Evolutionary conservation across 2,888 invertebrate genomes (phyloP).

Genomic region (Falcaria lacertinaria): DNA sequence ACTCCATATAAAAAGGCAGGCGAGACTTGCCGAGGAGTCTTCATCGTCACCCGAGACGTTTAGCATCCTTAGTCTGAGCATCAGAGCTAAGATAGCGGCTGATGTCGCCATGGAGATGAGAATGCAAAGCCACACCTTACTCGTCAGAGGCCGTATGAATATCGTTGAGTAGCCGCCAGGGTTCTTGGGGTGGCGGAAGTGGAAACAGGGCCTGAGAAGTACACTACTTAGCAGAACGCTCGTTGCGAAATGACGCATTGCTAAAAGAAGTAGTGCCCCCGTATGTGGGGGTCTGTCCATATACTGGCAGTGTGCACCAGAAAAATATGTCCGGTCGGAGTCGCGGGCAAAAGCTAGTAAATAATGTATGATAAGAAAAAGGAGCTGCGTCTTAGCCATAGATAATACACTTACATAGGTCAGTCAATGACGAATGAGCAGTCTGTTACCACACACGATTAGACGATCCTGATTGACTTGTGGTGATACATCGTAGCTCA

Average conservation of each 20-base stretch:
- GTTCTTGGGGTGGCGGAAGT: slow-evolving; percentile 84
- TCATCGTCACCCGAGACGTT: slow-evolving; percentile 22
- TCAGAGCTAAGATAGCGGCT: slow-evolving; percentile 29
- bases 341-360: no score
- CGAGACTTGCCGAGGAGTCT: slow-evolving; percentile 65
- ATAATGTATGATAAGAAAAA: no score
- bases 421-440: no score
- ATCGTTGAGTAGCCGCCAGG: slow-evolving; percentile 79
- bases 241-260: background rate
- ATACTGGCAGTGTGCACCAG: no score
- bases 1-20: slow-evolving; percentile 63
- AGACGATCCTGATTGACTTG: no score
- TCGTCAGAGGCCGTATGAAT: slow-evolving; percentile 82
- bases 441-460: no score
- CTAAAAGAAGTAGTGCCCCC: no score
- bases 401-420: no score
- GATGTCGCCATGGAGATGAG: slow-evolving; percentile 46
- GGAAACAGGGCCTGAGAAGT: slow-evolving; percentile 78
- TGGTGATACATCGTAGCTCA: no score
- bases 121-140: slow-evolving; percentile 78
- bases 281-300: no score
- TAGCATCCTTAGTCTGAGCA: slow-evolving; percentile 35
- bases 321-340: no score
- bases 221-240: slow-evolving; percentile 1
- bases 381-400: no score